Base-by-base conservation (phyloP, 2,113 vertebrate genomes). In the Crotalus horridus region DNA sequence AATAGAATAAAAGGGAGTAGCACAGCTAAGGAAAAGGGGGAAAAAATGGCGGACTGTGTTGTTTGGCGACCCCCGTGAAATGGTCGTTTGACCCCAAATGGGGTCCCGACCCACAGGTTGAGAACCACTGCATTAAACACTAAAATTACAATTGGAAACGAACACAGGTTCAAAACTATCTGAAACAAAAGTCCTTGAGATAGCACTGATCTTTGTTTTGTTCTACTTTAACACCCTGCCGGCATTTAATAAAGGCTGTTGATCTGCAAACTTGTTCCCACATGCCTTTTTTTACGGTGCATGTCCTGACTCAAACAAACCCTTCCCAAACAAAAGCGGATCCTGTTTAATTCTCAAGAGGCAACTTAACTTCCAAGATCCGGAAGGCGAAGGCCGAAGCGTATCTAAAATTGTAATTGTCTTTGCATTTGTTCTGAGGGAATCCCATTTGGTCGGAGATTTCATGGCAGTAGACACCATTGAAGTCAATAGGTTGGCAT, bases 181-280 rank as follows among this genome's bases (percentile, higher is more conserved):
- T 95, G 61, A 86, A 90, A 93, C 86, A 51, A 95, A 93, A 29
- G 91, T 91, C 69, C 92, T 59, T 86, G 87, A 54, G 55, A 58
- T 90, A 92, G 59, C 1, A 46, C 92, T 64, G 95, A 94, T 64
- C 94, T 94, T 95, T 87, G 89, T 51, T 92, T 94, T 11, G 12
- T 95, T 92, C 95, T 94, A 87, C 43, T n/a, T 88, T 87, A 92
- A 92, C 85, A 90, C 1, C 5, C 56, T 96, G 94, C 96, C 95
- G 96, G 61, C 94, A 96, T 93, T 88, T 96, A 94, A 96, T 95
- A 94, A 95, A 96, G 96, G 94, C 93, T 12, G 43, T 88, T 95
- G 93, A 93, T 93, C 94, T 89, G 89, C 89, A 92, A 74, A 55
- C 85, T 61, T 93, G 58, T 95, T 96, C 95, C 94, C 89, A 88